Conservation (phyloP, 2,797 vertebrate genomes). For the Chaetodon trifasciatus region DNA sequence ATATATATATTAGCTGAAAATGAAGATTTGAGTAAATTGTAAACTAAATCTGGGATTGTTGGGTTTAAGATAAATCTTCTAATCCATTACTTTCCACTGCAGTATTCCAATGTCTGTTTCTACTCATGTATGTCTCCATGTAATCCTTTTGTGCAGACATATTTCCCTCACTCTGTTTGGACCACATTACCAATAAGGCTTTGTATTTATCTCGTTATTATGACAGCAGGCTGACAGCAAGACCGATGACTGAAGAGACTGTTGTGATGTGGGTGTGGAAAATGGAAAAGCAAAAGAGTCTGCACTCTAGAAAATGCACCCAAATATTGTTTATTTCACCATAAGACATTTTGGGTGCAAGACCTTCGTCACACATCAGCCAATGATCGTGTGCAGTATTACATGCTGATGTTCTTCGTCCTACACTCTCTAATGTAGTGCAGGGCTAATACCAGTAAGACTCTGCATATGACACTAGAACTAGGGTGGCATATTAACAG, state of each 20-base stretch:
- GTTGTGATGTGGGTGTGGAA: neutral
- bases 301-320: too few relatives aligned
- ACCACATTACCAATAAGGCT: neutral
- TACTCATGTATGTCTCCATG: neutral
- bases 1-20: neutral
- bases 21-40: neutral
- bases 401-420: too few relatives aligned
- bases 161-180: constrained; percentile 1
- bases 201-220: constrained; percentile 7
- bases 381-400: too few relatives aligned
- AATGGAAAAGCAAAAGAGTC: too few relatives aligned
- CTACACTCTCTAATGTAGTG: too few relatives aligned
- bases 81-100: neutral
- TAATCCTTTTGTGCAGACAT: neutral
- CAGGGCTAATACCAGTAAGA: too few relatives aligned
- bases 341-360: too few relatives aligned
- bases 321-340: too few relatives aligned
- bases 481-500: too few relatives aligned
- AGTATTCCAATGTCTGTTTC: neutral
- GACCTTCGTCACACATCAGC: too few relatives aligned
- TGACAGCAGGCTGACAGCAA: constrained; percentile 18
- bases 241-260: constrained; percentile 8
- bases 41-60: neutral
- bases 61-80: too few relatives aligned
- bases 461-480: too few relatives aligned